Base-by-base conservation (phyloP, 2,797 vertebrate genomes). In the Channallabes apus region DNA sequence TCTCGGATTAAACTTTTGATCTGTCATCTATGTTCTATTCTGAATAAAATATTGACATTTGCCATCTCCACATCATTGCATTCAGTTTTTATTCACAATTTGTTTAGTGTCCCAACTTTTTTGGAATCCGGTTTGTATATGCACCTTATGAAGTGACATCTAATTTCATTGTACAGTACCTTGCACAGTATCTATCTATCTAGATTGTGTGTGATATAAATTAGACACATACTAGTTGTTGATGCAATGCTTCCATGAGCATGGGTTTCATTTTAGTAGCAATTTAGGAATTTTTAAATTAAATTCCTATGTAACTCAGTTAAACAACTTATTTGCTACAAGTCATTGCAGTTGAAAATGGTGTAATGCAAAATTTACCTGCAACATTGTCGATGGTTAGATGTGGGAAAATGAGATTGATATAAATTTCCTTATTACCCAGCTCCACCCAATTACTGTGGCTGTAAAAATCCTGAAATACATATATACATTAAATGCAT, bases 371-470 rank as follows among this genome's bases (percentile, higher is more conserved):
- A n/a, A 35, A 38, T 64, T 62, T 87, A 88, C 88, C 88, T 84
- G 88, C 87, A 41, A 85, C 65, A 17, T 86, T 90, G 41, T 84
- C 68, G n/a, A 90, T 80, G 24, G 91, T 91, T 9, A 91, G 90
- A 84, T 92, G 87, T 6, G 91, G 91, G 5, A 76, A 90, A 80
- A 96, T 90, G 20, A 95, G 93, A 84, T 93, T 93, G 27, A 27
- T 15, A 51, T 91, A 93, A 14, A 93, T 91, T 20, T 89, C 88
- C 54, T 59, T 90, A 91, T 93, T 3, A 17, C 94, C 94, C 85
- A 95, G 73, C 83, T 95, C 95, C 62, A 94, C 92, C 95, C 95
- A 96, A 89, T 95, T 96, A 90, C 92, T 94, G 89, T 96, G 94
- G 86, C 94, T 94, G 92, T 96, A 96, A 86, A 96, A 96, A 84